phyloP scores from a whole-genome alignment of 2,113 vertebrate genomes.

The Cardinalis cardinalis region DNA sequence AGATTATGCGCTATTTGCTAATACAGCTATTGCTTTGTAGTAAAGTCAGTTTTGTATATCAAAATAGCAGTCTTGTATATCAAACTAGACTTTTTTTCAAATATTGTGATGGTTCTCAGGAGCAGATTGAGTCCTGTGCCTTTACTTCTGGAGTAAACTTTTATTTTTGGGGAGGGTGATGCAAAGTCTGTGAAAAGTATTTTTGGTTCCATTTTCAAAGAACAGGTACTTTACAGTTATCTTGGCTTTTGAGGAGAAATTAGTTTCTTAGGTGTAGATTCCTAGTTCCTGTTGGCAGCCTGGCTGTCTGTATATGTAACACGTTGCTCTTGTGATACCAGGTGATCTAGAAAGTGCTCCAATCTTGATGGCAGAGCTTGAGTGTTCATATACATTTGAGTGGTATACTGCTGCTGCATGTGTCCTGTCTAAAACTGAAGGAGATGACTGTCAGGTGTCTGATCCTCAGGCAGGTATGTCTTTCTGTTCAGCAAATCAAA shows the following conservation, averaged over 20 bases:
- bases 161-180: neutral
- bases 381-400: conserved; percentile 84
- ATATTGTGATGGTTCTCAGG: neutral
- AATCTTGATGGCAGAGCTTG: conserved; percentile 66
- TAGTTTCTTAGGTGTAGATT: neutral
- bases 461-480: conserved; percentile 85
- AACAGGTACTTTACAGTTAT: neutral
- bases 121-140: neutral
- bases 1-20: neutral
- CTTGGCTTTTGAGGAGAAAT: neutral
- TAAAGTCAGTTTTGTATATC: neutral
- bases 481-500: neutral
- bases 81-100: neutral
- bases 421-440: conserved; percentile 82
- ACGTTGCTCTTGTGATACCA: neutral
- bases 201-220: neutral
- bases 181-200: neutral
- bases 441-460: conserved; percentile 86
- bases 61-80: neutral
- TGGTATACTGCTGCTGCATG: conserved; percentile 92
- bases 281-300: neutral
- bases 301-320: neutral
- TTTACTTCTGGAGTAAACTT: neutral
- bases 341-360: conserved; percentile 90
- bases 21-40: neutral